A percentile compares a stretch with the other conserved stretches of the same genome.
Conservation (phyloP, 35 echinoderm and acorn worm genomes). For the Heliocidaris erythrogramma region DNA sequence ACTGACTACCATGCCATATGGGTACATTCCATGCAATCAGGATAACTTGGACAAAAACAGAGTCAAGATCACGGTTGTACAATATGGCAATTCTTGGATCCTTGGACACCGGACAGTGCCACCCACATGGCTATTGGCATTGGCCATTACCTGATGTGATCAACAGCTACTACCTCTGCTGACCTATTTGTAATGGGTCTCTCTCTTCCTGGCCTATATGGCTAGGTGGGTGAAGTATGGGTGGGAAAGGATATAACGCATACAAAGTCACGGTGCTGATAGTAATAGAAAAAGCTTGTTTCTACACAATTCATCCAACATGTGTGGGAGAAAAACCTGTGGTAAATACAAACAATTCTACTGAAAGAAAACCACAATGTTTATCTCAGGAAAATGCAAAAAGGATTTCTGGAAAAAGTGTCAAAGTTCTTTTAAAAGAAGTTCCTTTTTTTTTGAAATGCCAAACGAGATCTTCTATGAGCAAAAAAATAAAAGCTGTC, state of each 20-base stretch:
- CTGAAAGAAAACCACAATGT: not conserved
- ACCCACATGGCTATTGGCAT: not conserved
- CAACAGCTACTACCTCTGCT: not conserved
- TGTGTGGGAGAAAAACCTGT: too few relatives aligned
- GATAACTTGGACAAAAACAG: too few relatives aligned
- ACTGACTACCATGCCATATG: too few relatives aligned
- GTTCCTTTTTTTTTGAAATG: too few relatives aligned
- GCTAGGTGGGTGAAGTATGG: not conserved
- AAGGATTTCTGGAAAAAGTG: too few relatives aligned
- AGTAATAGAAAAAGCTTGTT: not conserved
- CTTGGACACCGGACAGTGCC: not conserved
- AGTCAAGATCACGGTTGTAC: not conserved
- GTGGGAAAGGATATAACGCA: not conserved
- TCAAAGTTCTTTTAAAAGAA: too few relatives aligned
- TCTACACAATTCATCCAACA: too few relatives aligned
- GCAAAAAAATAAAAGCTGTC: too few relatives aligned
- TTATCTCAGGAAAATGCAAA: not conserved
- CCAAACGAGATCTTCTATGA: too few relatives aligned
- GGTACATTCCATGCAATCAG: too few relatives aligned
- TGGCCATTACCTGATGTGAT: not conserved
- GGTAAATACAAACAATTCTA: not conserved
- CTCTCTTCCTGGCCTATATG: too few relatives aligned
- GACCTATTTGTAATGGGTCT: too few relatives aligned
- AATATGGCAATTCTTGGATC: not conserved
- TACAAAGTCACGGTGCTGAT: not conserved